These are phyloP conservation scores for Callospermophilus lateralis DNA, from an alignment of 2,113 vertebrate species.

Conservation along the genomic window DNA sequence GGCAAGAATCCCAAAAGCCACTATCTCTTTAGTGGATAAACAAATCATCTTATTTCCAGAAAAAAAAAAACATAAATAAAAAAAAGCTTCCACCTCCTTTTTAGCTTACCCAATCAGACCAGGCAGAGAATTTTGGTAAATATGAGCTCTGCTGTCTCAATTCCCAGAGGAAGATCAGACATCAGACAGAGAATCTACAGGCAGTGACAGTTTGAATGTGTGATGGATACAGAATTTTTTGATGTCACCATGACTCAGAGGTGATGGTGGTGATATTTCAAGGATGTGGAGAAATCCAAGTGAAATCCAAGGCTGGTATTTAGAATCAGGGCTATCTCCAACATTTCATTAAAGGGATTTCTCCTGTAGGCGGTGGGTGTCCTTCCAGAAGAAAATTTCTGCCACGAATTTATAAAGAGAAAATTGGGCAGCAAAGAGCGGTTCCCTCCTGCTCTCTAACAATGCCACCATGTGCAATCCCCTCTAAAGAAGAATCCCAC, in stretches of 20 bases:
- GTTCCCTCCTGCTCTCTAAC: not conserved
- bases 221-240: not conserved
- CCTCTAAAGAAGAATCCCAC: not conserved
- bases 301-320: not conserved
- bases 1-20: not conserved
- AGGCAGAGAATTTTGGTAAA: not conserved
- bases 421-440: not conserved
- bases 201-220: not conserved
- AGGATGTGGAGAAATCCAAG: constrained; percentile 34
- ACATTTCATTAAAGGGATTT: not conserved
- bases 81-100: not conserved
- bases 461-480: not conserved
- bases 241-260: not conserved
- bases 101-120: not conserved
- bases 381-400: constrained; percentile 7
- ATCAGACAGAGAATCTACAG: not conserved
- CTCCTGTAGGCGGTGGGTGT: not conserved
- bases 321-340: constrained; percentile 28
- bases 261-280: not conserved
- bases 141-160: not conserved
- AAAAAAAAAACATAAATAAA: not conserved
- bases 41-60: not conserved
- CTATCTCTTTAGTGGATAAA: not conserved
- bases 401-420: not conserved
- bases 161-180: not conserved